Percentiles rank a stretch among this genome's conserved stretches.
phyloP scores from a whole-genome alignment of 2,888 invertebrate species.

The Agonopterix subpropinquella region DNA sequence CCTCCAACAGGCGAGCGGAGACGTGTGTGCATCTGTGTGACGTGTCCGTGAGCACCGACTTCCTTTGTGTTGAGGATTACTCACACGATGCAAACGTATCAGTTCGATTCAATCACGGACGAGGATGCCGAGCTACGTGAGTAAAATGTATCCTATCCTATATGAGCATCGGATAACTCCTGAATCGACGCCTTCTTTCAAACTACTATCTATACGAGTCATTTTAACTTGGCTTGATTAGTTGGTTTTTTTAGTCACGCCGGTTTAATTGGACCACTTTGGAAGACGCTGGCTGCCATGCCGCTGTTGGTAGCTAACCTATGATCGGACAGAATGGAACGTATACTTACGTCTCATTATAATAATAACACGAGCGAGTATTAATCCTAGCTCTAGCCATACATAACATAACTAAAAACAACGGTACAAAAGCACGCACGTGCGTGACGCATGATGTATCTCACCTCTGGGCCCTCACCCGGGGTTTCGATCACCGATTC shows the following conservation, averaged over 20 bases:
- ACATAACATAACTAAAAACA: no score
- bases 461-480: no score
- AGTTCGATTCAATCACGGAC: slow-evolving; percentile 22
- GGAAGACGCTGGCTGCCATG: no score
- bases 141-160: not conserved
- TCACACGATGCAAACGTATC: slow-evolving; percentile 14
- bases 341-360: no score
- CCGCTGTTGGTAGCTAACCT: no score
- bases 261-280: no score
- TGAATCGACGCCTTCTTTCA: not conserved
- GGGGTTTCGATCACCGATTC: no score
- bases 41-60: slow-evolving; percentile 33
- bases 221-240: not conserved
- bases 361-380: no score
- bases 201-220: not conserved
- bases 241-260: no score
- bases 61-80: slow-evolving; percentile 46
- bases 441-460: no score
- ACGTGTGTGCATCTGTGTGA: slow-evolving; percentile 17
- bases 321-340: no score
- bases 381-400: not conserved
- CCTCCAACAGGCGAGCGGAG: slow-evolving; percentile 16
- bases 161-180: not conserved
- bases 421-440: no score
- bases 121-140: slow-evolving; percentile 14